These are phyloP conservation scores for Synanthedon andrenaeformis DNA, from an alignment of 2,888 invertebrate species.

Conservation along the genomic window DNA sequence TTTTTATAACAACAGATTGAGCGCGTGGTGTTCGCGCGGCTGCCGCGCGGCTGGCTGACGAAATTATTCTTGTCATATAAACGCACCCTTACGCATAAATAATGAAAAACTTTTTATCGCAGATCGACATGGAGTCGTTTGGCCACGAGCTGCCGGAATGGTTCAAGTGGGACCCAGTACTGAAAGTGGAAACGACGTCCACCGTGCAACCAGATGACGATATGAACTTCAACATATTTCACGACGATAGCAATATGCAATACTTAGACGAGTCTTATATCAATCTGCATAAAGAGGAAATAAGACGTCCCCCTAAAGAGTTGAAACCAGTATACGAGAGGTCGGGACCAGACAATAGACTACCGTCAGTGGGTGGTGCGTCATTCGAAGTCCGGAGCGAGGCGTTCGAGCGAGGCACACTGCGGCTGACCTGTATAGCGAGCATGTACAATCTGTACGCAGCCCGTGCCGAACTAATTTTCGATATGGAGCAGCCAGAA, in stretches of 20 bases:
- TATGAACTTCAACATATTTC: conserved; percentile 50
- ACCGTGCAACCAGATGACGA: conserved; percentile 53
- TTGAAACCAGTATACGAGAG: conserved; percentile 45
- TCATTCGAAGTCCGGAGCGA: conserved; percentile 73
- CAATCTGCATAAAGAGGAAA: conserved; percentile 59
- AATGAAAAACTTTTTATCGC: conserved; percentile 6
- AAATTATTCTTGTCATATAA: no score
- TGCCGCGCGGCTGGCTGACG: no score
- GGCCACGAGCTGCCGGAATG: conserved; percentile 49
- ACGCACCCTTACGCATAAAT: neutral
- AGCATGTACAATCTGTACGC: conserved; percentile 77
- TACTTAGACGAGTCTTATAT: conserved; percentile 62
- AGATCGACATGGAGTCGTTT: conserved; percentile 59
- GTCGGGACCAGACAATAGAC: conserved; percentile 50
- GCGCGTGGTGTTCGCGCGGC: no score
- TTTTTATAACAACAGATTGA: no score
- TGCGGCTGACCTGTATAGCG: conserved; percentile 75
- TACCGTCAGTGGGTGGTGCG: conserved; percentile 58
- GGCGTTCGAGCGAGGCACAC: conserved; percentile 74
- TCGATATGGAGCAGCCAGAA: conserved; percentile 81
- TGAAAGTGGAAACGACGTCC: conserved; percentile 52
- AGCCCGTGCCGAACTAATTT: conserved; percentile 70
- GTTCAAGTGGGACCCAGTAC: conserved; percentile 63
- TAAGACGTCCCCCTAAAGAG: conserved; percentile 48
- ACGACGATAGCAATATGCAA: conserved; percentile 56